Base-by-base conservation (phyloP, 2,888 invertebrate species). In the Parapristionchus giblindavisi region DNA sequence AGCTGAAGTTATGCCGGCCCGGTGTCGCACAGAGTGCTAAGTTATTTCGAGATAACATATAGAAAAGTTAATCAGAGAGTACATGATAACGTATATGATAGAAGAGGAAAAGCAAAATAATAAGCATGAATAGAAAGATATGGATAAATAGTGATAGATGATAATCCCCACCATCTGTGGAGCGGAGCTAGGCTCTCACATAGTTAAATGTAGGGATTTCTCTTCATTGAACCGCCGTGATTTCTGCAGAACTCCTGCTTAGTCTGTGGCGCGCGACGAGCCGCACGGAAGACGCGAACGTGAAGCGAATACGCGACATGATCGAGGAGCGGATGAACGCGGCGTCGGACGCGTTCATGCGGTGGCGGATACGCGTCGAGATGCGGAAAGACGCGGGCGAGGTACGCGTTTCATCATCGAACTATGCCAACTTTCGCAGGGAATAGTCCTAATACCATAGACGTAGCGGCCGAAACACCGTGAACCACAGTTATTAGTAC, bases 171-270 rank as follows among this genome's bases (percentile, higher is more conserved):
- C n/a, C n/a, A n/a, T n/a, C n/a, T n/a, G n/a, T n/a, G n/a, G n/a
- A n/a, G n/a, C n/a, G n/a, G n/a, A n/a, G n/a, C n/a, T n/a, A n/a
- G n/a, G n/a, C n/a, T n/a, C n/a, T n/a, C n/a, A n/a, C n/a, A n/a
- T n/a, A n/a, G n/a, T n/a, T n/a, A n/a, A n/a, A n/a, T n/a, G n/a
- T n/a, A n/a, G n/a, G n/a, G n/a, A n/a, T n/a, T n/a, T n/a, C n/a
- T n/a, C n/a, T n/a, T n/a, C n/a, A n/a, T n/a, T 36, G 38, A 1
- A 17, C 8, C 17, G 24, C 54, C 5, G 11, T 54, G 6, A n/a
- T 14, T n/a, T 4, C 24, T 40, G 48, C 71, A 73, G 73, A 73
- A 11, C 60, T 73, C 27, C 60, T 61, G 21, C 54, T 73, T 32
- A 36, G 36, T 17, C 36, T 73, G 48, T 73, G 73, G 73, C 52